Percentiles rank a stretch among this genome's conserved stretches.
Conservation (phyloP, 2,888 invertebrate genomes). For the Acanthosepion esculentum region DNA sequence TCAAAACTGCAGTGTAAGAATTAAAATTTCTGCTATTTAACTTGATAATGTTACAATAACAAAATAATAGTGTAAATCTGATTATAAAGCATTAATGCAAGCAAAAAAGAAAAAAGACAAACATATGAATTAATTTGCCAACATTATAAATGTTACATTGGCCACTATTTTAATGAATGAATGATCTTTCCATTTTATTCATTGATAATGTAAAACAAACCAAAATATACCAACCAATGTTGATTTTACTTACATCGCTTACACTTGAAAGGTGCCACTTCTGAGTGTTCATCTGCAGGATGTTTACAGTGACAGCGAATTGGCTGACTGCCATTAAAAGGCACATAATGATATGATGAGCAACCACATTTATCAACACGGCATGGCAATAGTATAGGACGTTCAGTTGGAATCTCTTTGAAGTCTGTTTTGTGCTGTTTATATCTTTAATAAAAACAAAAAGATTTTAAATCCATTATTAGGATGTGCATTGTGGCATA, state of each 20-base stretch:
- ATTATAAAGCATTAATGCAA: too few relatives aligned
- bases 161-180: too few relatives aligned
- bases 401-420: constrained; percentile 64
- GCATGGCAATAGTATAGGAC: constrained; percentile 70
- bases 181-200: too few relatives aligned
- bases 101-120: too few relatives aligned
- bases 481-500: too few relatives aligned
- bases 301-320: constrained; percentile 75
- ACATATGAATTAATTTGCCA: too few relatives aligned
- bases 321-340: constrained; percentile 71
- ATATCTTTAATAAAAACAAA: constrained; percentile 60
- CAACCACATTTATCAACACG: constrained; percentile 71
- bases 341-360: constrained; percentile 72
- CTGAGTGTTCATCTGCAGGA: constrained; percentile 70
- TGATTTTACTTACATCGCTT: constrained; percentile 65
- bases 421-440: constrained; percentile 74
- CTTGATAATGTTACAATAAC: too few relatives aligned
- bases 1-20: too few relatives aligned
- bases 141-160: too few relatives aligned
- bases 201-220: background rate
- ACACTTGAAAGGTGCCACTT: constrained; percentile 69
- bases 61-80: too few relatives aligned
- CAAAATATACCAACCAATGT: background rate
- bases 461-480: too few relatives aligned
- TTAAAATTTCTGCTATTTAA: too few relatives aligned